Evolutionary conservation across 2,113 vertebrate species (phyloP).

Genomic region (Nothocercus nigrocapillus): DNA sequence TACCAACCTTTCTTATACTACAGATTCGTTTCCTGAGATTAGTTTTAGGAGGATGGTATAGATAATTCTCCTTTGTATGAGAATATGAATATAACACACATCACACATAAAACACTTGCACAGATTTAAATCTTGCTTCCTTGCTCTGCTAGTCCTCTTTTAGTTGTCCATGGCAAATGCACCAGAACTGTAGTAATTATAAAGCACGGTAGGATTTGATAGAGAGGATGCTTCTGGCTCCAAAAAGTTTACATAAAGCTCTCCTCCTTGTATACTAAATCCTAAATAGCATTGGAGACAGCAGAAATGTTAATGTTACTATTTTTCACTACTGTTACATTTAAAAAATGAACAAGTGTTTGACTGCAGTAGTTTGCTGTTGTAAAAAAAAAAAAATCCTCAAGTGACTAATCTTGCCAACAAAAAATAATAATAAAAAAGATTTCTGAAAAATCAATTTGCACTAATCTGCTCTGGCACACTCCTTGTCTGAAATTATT

Average conservation of each 20-base stretch:
- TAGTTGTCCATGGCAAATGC: background rate
- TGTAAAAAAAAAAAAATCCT: conserved; percentile 6
- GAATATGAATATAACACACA: background rate
- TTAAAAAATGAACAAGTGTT: background rate
- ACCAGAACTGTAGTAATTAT: background rate
- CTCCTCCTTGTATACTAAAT: background rate
- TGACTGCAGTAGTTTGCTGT: background rate
- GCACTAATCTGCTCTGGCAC: background rate
- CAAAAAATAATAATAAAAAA: background rate
- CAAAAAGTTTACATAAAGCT: background rate
- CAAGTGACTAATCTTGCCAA: background rate
- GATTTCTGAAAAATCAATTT: background rate
- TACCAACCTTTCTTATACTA: background rate
- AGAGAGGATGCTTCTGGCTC: background rate
- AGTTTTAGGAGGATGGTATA: background rate
- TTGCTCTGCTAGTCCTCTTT: background rate
- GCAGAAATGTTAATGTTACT: background rate
- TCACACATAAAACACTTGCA: background rate
- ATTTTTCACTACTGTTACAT: background rate
- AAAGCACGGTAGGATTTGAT: background rate
- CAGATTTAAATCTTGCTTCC: background rate
- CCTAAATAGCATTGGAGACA: background rate
- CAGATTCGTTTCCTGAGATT: background rate
- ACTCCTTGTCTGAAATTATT: background rate
- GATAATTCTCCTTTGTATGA: background rate